A percentile compares a stretch with the other conserved stretches of the same genome.
phyloP scores from a whole-genome alignment of 1,140 invertebrate genomes.

The Ostrea edulis region DNA sequence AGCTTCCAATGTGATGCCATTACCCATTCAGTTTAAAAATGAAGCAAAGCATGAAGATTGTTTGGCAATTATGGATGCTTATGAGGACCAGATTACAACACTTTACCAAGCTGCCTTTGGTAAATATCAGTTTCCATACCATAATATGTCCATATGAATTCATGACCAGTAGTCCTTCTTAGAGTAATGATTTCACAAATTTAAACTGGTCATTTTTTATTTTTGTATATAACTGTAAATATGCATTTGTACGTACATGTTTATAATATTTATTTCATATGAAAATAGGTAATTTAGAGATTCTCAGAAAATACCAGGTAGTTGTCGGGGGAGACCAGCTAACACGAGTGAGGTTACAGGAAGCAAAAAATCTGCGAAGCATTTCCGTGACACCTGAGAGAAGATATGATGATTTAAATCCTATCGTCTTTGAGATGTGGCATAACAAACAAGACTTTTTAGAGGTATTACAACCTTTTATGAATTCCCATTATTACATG shows the following conservation, averaged over 20 bases:
- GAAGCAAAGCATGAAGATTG: slow-evolving; percentile 42
- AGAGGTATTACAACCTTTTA: slow-evolving; percentile 27
- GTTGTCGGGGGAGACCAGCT: slow-evolving; percentile 33
- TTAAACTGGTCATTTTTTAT: neutral
- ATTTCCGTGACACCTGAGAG: slow-evolving; percentile 6
- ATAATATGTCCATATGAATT: no score
- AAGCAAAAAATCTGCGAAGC: slow-evolving; percentile 31
- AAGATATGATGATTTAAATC: slow-evolving; percentile 37
- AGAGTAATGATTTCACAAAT: neutral
- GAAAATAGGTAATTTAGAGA: slow-evolving; percentile 17
- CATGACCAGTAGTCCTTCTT: neutral
- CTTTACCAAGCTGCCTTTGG: slow-evolving; percentile 26
- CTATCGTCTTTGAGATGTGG: slow-evolving; percentile 42
- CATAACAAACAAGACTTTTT: slow-evolving; percentile 46
- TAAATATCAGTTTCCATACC: neutral
- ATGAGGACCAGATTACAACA: slow-evolving; percentile 6
- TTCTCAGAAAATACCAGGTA: slow-evolving; percentile 23
- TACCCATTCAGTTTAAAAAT: slow-evolving; percentile 41
- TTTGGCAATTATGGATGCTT: slow-evolving; percentile 24
- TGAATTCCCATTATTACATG: neutral
- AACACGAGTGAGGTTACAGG: slow-evolving; percentile 32
- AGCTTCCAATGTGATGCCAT: slow-evolving; percentile 22
- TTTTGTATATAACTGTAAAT: neutral
- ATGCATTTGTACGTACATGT: neutral
- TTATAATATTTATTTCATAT: neutral